Percentiles rank a stretch among this genome's conserved stretches.
Conservation (phyloP, 2,113 vertebrate genomes). For the Meriones unguiculatus region DNA sequence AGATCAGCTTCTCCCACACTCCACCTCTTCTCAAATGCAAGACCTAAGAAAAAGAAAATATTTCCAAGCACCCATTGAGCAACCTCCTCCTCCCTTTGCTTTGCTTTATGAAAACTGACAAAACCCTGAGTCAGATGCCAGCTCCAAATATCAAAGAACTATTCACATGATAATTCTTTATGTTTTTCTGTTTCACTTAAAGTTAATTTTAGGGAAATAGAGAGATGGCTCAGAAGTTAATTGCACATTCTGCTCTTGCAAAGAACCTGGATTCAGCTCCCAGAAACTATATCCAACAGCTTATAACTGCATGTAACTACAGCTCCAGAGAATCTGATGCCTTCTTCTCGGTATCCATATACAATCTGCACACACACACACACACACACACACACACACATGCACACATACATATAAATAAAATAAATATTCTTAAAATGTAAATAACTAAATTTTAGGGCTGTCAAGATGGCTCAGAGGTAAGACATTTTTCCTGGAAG, state of each 20-base stretch:
- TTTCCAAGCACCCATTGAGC: neutral
- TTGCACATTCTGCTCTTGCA: neutral
- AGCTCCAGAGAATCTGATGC: neutral
- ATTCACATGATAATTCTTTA: neutral
- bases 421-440: neutral
- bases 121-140: neutral
- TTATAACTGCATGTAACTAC: neutral
- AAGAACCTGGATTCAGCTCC: neutral
- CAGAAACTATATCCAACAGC: neutral
- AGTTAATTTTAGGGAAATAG: neutral
- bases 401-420: neutral
- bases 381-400: neutral
- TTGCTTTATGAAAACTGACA: neutral
- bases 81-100: neutral
- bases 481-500: neutral
- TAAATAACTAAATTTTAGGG: neutral
- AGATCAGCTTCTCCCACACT: neutral
- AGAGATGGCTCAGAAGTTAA: neutral
- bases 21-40: neutral
- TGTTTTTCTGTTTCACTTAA: neutral
- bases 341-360: neutral
- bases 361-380: neutral
- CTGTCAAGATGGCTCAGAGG: neutral
- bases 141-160: neutral
- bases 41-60: neutral